Conservation (phyloP, 2,113 vertebrate species). For the Hydropotes inermis region DNA sequence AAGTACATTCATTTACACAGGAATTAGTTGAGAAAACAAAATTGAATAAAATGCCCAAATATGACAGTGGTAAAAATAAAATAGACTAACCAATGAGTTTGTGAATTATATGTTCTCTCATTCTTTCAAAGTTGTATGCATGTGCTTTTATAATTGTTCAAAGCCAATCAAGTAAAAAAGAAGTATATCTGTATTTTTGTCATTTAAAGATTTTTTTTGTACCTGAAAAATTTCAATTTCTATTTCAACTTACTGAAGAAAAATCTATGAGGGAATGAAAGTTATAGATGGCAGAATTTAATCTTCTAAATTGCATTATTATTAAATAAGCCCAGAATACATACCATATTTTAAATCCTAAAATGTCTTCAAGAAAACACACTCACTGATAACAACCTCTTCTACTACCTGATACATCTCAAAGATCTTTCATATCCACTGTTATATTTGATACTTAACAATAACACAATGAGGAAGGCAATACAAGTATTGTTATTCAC, state of each 20-base stretch:
- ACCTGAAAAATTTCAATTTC: background rate
- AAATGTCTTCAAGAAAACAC: background rate
- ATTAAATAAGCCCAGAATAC: background rate
- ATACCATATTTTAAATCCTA: background rate
- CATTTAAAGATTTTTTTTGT: background rate
- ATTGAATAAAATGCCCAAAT: background rate
- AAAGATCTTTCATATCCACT: background rate
- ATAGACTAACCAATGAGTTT: background rate
- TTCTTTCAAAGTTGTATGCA: background rate
- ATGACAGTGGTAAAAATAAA: background rate
- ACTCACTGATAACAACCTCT: background rate
- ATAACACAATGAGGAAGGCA: background rate
- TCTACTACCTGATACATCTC: background rate
- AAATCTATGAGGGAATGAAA: background rate
- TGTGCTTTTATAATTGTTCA: background rate
- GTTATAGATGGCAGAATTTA: background rate
- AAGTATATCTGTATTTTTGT: background rate
- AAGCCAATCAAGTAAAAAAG: background rate
- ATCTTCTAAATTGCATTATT: background rate
- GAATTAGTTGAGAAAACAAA: background rate
- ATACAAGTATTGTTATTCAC: background rate
- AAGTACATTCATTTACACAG: background rate
- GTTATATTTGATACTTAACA: background rate
- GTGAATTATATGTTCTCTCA: background rate
- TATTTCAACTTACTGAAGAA: background rate